These are phyloP conservation scores for Phylloscopus trochiloides DNA, from an alignment of 2,113 vertebrate species.

Conservation along the genomic window DNA sequence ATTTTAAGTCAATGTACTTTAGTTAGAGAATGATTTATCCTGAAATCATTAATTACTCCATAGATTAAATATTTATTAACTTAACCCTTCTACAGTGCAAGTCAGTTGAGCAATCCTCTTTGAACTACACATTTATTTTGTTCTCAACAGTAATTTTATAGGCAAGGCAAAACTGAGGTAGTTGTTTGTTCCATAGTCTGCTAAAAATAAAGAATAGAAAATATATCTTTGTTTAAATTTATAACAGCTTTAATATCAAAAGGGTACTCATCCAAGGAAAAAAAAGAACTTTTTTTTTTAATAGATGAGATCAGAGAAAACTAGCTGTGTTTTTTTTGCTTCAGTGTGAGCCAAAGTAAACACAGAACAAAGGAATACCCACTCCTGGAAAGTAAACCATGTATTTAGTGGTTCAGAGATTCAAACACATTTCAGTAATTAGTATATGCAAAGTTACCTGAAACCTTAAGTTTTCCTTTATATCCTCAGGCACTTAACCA, in stretches of 20 bases:
- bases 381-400: neutral
- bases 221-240: neutral
- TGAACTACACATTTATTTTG: neutral
- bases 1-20: neutral
- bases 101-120: neutral
- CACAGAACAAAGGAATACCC: neutral
- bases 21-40: neutral
- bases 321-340: neutral
- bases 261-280: neutral
- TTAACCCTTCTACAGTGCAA: neutral
- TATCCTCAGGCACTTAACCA: neutral
- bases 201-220: neutral
- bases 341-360: neutral
- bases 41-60: constrained; percentile 12
- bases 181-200: neutral
- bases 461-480: neutral
- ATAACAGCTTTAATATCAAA: neutral
- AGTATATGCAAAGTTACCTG: neutral
- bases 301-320: neutral
- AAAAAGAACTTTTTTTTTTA: neutral
- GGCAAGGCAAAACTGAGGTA: neutral
- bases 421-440: neutral
- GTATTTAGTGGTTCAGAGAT: neutral
- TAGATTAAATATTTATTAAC: neutral
- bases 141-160: neutral